Evolutionary conservation across 2,888 invertebrate species (phyloP), one percentile per base, ranked within the genome.

Genomic region (Pachydiplax longipennis): DNA sequence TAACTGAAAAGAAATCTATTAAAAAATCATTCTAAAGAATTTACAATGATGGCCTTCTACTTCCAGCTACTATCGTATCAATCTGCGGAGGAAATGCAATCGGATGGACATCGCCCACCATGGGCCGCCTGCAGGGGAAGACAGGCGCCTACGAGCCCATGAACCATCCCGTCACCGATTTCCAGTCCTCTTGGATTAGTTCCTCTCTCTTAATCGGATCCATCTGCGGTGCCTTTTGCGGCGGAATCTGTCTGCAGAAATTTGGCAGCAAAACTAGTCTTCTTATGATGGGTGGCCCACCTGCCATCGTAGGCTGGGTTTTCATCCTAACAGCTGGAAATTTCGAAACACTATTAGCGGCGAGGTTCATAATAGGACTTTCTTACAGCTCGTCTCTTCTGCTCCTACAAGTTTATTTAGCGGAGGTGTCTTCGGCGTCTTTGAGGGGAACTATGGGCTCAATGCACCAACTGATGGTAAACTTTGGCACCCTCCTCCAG

Each of bases 371-470:
- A 91, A 95, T 95, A 93, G 97, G 97, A 81, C 92, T 96, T 0
- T 96, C 95, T 0, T 95, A 96, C 0, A 96, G 97, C 0, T 96
- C 96, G 93, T 94, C 96, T 22, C 97, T 96, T 94, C 96, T 97
- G 0, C 96, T 96, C 0, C 95, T 96, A 0, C 98, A 98, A 0
- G 97, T 98, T 96, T 98, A 98, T 94, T 96, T 98, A 91, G 97
- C 97, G 80, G 98, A 98, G 94, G 97, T 98, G 81, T 96, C 98
- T 13, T 83, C 82, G 13, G 31, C 82, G 1, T 83, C 82, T 18
- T 48, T 53, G 31, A 95, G 98, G 92, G 98, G 98, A 0, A 96
- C 97, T 0, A 94, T 98, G 0, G 98, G 98, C 1, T 97, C 98
- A 0, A 96, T 97, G 91, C 96, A 98, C 92, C 97, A 97, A 92